Percentiles rank a stretch among this genome's conserved stretches.
Evolutionary conservation across 2,113 vertebrate genomes (phyloP).

Genomic region (Circaetus cinerascens): DNA sequence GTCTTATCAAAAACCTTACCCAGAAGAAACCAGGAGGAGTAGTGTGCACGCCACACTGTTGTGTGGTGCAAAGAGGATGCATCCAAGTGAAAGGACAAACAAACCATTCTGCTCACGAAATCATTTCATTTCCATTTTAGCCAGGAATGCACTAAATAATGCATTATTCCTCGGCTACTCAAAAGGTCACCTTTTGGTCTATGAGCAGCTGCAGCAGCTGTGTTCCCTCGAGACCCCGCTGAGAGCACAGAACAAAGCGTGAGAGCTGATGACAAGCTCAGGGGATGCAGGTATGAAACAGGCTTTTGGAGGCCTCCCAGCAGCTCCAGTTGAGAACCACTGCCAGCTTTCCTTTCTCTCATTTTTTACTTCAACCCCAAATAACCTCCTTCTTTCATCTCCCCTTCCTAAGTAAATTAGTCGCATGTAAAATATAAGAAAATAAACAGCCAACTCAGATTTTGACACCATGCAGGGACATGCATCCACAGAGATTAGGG

Average conservation of each 20-base stretch:
- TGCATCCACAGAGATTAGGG: conserved; percentile 26
- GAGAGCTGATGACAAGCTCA: not conserved
- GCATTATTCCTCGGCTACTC: not conserved
- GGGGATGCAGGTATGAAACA: not conserved
- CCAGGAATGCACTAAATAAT: conserved; percentile 43
- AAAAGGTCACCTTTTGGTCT: conserved; percentile 35
- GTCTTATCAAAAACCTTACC: not conserved
- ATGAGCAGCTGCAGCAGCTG: not conserved
- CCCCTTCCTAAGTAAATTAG: not conserved
- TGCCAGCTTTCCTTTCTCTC: not conserved
- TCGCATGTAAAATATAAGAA: not conserved
- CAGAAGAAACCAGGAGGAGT: not conserved
- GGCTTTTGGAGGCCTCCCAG: not conserved
- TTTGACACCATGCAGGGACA: conserved; percentile 8
- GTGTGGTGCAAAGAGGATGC: not conserved
- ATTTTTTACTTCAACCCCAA: not conserved
- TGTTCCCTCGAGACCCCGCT: not conserved
- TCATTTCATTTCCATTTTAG: not conserved
- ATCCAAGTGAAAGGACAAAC: not conserved
- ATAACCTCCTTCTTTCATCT: not conserved
- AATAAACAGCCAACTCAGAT: conserved; percentile 11
- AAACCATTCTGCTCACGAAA: not conserved
- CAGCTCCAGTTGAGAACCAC: not conserved
- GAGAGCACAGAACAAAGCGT: not conserved
- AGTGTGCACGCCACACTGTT: rapidly evolving